phyloP scores from a whole-genome alignment of 2,113 vertebrate species.

The Corythornis madagascariensis region DNA sequence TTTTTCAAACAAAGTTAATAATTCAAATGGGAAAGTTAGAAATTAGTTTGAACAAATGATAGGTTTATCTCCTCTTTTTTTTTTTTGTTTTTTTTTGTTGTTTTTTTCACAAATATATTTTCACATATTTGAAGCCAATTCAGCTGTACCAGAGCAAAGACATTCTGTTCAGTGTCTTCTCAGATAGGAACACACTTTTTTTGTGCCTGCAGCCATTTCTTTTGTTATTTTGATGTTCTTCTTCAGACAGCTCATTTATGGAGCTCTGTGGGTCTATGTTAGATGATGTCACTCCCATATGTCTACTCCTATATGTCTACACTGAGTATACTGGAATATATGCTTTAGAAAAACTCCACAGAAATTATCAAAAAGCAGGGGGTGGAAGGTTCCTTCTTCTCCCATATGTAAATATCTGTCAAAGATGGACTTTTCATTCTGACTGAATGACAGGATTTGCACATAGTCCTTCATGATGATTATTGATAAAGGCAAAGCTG shows the following conservation, averaged over 20 bases:
- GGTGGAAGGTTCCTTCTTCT: background rate
- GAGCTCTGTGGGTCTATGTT: background rate
- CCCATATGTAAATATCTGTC: background rate
- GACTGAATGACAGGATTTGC: background rate
- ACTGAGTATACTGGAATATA: background rate
- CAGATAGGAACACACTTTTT: background rate
- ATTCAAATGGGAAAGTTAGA: background rate
- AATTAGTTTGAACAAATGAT: background rate
- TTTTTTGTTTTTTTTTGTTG: background rate
- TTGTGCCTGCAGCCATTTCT: background rate
- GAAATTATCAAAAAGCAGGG: background rate
- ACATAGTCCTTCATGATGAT: background rate
- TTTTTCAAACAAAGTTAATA: background rate
- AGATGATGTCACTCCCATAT: background rate
- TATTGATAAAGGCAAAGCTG: background rate
- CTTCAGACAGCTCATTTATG: background rate
- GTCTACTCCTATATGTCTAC: background rate
- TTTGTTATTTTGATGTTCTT: background rate
- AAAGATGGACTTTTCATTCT: background rate
- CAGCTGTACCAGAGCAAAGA: background rate
- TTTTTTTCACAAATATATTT: background rate
- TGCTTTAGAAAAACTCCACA: background rate
- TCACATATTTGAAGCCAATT: background rate
- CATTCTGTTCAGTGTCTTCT: background rate
- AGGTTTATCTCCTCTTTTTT: background rate